Conservation (phyloP, 2,113 vertebrate species). For the Peucedramus taeniatus region DNA sequence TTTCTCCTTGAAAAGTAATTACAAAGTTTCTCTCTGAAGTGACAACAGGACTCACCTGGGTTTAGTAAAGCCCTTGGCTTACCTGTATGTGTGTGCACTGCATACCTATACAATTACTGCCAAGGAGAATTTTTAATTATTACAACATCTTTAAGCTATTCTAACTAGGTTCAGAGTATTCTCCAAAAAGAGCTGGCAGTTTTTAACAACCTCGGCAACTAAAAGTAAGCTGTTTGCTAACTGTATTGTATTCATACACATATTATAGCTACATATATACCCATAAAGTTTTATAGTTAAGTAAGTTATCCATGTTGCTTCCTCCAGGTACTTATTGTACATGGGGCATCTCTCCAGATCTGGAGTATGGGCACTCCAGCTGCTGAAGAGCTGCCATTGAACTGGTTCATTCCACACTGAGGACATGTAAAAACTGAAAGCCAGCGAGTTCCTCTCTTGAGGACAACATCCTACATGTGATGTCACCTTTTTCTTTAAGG, state of each 20-base stretch:
- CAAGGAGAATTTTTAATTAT: not conserved
- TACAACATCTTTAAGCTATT: not conserved
- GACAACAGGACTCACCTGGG: not conserved
- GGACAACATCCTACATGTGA: not conserved
- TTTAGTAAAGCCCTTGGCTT: not conserved
- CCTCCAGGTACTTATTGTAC: not conserved
- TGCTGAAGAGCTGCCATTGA: not conserved
- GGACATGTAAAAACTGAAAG: not conserved
- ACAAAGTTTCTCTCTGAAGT: not conserved
- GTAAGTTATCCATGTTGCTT: not conserved
- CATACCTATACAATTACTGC: not conserved
- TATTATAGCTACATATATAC: not conserved
- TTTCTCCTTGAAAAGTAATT: not conserved
- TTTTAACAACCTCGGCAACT: not conserved
- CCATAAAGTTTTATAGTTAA: not conserved
- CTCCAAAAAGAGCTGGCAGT: not conserved
- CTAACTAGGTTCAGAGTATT: not conserved
- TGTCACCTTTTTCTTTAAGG: not conserved
- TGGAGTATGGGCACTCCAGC: not conserved
- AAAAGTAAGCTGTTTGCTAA: not conserved
- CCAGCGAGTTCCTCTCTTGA: not conserved
- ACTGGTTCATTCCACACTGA: not conserved
- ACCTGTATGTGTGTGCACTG: not conserved
- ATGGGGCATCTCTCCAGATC: not conserved
- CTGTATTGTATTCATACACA: not conserved